These are phyloP conservation scores for Epinephelus cyanopodus DNA, from an alignment of 2,113 vertebrate species.

Conservation along the genomic window DNA sequence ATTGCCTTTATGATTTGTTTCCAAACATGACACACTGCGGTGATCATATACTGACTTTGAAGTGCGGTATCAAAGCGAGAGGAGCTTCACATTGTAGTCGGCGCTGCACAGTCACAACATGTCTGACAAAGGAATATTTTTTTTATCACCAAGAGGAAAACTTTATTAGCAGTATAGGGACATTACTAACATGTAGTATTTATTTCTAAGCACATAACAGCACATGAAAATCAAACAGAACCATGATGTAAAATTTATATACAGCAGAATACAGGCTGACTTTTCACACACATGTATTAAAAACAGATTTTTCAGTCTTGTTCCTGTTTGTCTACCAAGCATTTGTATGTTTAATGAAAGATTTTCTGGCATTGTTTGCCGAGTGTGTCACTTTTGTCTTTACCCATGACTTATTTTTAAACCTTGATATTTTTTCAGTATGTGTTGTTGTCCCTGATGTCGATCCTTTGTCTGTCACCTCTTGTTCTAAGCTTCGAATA, in stretches of 20 bases:
- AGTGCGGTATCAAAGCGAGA: conserved; percentile 28
- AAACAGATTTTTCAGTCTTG: neutral
- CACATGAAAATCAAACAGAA: neutral
- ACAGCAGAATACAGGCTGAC: neutral
- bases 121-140: neutral
- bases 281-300: neutral
- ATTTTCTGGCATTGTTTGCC: neutral
- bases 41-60: conserved; percentile 31
- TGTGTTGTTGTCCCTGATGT: neutral
- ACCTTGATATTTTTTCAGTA: neutral
- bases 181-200: neutral
- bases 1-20: conserved; percentile 48
- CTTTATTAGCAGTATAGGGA: conserved; percentile 23
- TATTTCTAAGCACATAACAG: neutral
- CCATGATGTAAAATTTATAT: conserved; percentile 6
- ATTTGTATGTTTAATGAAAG: no score
- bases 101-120: neutral
- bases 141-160: conserved; percentile 1
- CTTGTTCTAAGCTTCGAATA: neutral
- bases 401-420: neutral
- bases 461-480: neutral
- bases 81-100: neutral
- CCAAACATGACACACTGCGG: conserved; percentile 15
- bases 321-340: neutral
- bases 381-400: neutral